These are phyloP conservation scores for Vanessa atalanta DNA, from an alignment of 1,140 invertebrate genomes.

Conservation along the genomic window DNA sequence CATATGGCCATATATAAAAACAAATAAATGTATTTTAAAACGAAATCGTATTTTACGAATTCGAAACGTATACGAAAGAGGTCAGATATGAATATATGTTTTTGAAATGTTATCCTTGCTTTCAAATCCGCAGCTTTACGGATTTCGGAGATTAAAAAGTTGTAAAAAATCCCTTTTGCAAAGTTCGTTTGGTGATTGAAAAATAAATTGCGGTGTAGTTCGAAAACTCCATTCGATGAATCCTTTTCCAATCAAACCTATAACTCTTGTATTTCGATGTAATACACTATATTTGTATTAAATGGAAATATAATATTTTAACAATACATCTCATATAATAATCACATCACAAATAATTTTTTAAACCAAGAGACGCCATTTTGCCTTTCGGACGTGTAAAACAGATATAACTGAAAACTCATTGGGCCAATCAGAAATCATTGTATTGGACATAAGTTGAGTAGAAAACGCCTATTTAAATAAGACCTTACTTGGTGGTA, in stretches of 20 bases:
- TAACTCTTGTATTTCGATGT: background rate
- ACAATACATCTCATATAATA: too few species aligned
- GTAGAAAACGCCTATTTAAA: too few species aligned
- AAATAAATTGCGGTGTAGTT: conserved; percentile 39
- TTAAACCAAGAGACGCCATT: too few species aligned
- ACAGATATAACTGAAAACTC: too few species aligned
- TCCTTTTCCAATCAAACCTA: conserved; percentile 17
- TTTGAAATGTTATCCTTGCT: conserved; percentile 29
- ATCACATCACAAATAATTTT: too few species aligned
- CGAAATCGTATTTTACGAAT: background rate
- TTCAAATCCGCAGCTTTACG: conserved; percentile 30
- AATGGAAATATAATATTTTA: too few species aligned
- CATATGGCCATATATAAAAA: background rate
- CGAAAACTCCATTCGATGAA: conserved; percentile 24
- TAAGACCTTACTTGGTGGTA: too few species aligned
- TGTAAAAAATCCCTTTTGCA: conserved; percentile 27
- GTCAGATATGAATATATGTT: conserved; percentile 18
- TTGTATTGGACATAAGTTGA: too few species aligned
- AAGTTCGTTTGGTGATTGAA: conserved; percentile 37
- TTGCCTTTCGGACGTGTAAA: too few species aligned
- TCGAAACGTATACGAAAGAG: background rate
- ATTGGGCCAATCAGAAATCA: too few species aligned
- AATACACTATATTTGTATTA: background rate
- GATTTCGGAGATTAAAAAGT: conserved; percentile 38
- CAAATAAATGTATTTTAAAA: background rate